Base-by-base conservation (phyloP, 2,113 vertebrate genomes). In the Hystrix brachyura region DNA sequence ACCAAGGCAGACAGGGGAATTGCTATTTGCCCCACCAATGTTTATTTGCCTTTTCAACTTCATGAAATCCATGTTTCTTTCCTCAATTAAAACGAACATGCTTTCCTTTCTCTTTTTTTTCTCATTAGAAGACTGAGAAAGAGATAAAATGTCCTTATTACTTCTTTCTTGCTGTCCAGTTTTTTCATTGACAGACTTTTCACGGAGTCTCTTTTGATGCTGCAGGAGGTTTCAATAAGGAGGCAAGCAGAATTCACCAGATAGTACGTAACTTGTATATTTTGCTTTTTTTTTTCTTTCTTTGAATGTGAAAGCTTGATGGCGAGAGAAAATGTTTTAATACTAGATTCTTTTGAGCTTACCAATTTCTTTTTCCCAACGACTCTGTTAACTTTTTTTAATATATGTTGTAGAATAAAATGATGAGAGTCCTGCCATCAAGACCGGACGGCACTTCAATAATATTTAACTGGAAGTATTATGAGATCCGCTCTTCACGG, bases 121-220 rank as follows among this genome's bases (percentile, higher is more conserved):
- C 46, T 96, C 94, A 97, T 96, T 97, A 96, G 83, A 98, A 95
- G 79, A 89, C 83, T 91, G 57, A 57, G 91, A 94, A 94, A 95
- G 78, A 97, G 94, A 98, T 98, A 98, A 94, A 96, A 91, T 92
- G 38, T 92, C 46, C 81, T 97, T 94, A 94, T 97, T 95, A 93
- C 88, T 96, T 96, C 34, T 96, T 97, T 94, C 93, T 97, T 95
- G 81, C 78, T 65, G 62, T 96, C 86, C 62, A 94, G 71, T 57
- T 96, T 97, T 97, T 97, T 97, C 95, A 97, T 98, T 95, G 97
- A 88, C 32, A 29, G 91, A 94, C 96, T 96, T 97, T 96, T 97
- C 67, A 34, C 53, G 71, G 86, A 88, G 71, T 91, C 64, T 95
- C 10, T 89, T 94, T 48, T 87, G 81, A 89, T 95, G 27, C 87